phyloP scores from a whole-genome alignment of 2,797 vertebrate species.

The Lepilemur ruficaudatus region DNA sequence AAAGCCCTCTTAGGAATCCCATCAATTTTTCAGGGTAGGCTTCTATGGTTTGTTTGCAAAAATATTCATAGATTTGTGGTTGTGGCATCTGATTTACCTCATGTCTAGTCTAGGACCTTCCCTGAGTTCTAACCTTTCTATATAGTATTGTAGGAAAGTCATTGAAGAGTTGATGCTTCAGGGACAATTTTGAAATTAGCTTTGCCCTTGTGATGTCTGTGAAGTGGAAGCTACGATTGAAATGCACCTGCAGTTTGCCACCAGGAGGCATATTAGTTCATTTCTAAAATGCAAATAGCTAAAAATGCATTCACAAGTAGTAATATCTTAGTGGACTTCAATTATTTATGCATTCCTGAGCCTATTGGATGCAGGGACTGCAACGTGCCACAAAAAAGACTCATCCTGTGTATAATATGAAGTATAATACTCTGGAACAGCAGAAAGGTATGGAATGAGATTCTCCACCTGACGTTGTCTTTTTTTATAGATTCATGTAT shows the following conservation, averaged over 20 bases:
- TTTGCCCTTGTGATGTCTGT: not conserved
- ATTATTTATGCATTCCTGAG: constrained; percentile 4
- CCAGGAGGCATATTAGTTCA: constrained; percentile 30
- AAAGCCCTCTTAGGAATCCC: constrained; percentile 51
- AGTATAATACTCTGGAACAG: not conserved
- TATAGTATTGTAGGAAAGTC: not conserved
- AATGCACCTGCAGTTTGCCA: not conserved
- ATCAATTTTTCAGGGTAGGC: constrained; percentile 19
- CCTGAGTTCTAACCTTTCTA: not conserved
- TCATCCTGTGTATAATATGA: not conserved
- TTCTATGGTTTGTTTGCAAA: constrained; percentile 53
- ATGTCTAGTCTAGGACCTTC: not conserved
- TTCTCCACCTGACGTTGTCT: not conserved
- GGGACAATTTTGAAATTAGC: not conserved
- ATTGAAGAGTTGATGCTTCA: not conserved
- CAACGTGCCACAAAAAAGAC: not conserved
- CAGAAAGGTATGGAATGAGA: not conserved
- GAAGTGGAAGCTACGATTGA: not conserved
- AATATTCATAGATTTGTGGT: constrained; percentile 4
- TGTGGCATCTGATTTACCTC: not conserved
- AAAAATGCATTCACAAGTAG: not conserved
- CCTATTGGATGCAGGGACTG: not conserved
- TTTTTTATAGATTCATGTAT: not conserved
- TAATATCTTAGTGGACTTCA: not conserved
- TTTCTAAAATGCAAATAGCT: constrained; percentile 37